Percentiles rank a stretch among this genome's conserved stretches.
Conservation (phyloP, 2,797 vertebrate species). For the Enteromius viviparus region DNA sequence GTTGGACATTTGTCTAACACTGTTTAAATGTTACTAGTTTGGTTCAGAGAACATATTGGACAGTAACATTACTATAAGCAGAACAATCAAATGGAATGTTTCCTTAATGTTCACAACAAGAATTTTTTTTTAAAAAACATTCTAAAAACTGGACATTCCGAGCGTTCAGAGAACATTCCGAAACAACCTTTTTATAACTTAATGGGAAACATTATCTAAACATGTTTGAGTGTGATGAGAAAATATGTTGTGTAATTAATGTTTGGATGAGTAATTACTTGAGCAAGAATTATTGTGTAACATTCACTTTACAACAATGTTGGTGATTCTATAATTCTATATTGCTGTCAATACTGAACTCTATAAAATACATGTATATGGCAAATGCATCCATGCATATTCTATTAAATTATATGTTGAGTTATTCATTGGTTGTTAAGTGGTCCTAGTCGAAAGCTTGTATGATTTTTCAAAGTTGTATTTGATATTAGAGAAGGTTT, state of each 20-base stretch:
- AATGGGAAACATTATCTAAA: not conserved
- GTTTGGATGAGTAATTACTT: not conserved
- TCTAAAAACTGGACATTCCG: not conserved
- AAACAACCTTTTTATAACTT: not conserved
- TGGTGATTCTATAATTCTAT: not conserved
- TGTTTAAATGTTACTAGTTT: too few species aligned
- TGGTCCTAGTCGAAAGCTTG: not conserved
- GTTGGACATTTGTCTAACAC: not conserved
- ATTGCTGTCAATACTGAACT: not conserved
- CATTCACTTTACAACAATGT: not conserved
- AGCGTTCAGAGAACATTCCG: not conserved
- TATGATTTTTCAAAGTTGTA: not conserved
- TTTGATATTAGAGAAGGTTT: not conserved
- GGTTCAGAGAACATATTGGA: too few species aligned
- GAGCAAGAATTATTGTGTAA: not conserved
- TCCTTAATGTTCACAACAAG: not conserved
- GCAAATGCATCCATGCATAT: not conserved
- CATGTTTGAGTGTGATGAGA: not conserved
- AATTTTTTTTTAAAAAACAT: too few species aligned
- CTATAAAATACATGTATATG: not conserved
- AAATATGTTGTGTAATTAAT: not conserved
- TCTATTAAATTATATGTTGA: not conserved
- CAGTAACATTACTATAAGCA: too few species aligned
- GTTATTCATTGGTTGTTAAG: not conserved
- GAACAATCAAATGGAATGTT: not conserved